Base-by-base conservation (phyloP, 1,140 invertebrate species). In the Paralvinella palmiformis region DNA sequence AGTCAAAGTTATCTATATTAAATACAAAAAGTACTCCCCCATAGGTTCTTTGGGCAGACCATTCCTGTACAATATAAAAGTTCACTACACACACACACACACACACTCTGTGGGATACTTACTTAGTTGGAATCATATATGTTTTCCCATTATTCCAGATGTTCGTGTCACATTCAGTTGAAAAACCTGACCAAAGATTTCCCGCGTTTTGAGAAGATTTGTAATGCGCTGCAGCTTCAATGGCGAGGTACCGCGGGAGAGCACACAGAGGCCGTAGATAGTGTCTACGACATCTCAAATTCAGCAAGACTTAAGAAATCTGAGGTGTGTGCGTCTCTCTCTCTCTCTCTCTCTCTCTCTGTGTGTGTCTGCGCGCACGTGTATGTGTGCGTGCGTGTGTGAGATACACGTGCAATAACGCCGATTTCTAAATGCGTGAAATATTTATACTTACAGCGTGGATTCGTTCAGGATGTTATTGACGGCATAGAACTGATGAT, bases 231-330 rank as follows among this genome's bases (percentile, higher is more conserved):
- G 20, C 41, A 52, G 37, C 45, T 62, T 3, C 59, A 62, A 33
- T 50, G 50, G 59, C 32, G 59, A 52, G 59, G 59, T 29, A 62
- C 24, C 32, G 59, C 32, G 3, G 92, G 92, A 59, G 92, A 96
- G 83, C 92, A 95, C 83, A 93, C 92, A 53, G 91, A 94, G 62
- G 68, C 65, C 50, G 63, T 62, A 20, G 69, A 59, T 36, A 67
- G 59, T 32, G 86, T 96, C 36, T 80, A 78, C 61, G 76, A 78
- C 44, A 69, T 78, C 29, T 79, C 76, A 2, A 78, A 78, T 67
- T 74, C 31, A 17, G 58, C 58, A 4, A 0, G 58, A 20, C 58
- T 59, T 20, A 59, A 59, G 58, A 59, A 59, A 29, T 37, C 58
- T 37, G 58, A 59, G 58, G 57, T 59, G 27, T 6, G 29, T 6